Base-by-base conservation (phyloP, 2,797 vertebrate genomes). In the Taeniopygia guttata region DNA sequence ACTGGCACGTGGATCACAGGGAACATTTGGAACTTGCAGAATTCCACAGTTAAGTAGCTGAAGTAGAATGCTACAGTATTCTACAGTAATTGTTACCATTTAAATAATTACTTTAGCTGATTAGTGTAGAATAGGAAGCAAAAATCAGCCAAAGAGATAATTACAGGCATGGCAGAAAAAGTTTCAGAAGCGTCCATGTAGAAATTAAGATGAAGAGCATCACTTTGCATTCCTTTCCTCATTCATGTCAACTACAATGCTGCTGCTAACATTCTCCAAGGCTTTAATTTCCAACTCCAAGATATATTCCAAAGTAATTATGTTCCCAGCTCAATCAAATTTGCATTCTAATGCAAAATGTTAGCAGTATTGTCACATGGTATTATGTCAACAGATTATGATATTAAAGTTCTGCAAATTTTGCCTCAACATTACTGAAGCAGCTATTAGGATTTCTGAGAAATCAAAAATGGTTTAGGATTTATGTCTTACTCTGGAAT, bases 81-180 rank as follows among this genome's bases (percentile, higher is more conserved):
- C 66, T 66, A 52, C 49, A 89, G 42, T 30, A 89, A 89, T 68
- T 72, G 25, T 77, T 49, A 85, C 76, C 42, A 91, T 56, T 89
- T 83, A 80, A 92, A 87, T 69, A 82, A 86, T 68, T 64, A 60
- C 23, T 80, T 63, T 7, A 68, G 34, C 32, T 78, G 76, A 90
- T 80, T 90, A 63, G 23, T 59, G 32, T 40, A 86, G 48, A 87
- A 90, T 32, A 85, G 32, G 34, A 83, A 80, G 42, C 14, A 90
- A 90, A 91, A 94, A 88, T 46, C 68, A 86, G 23, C 46, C 56
- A 70, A 74, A 93, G 21, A 62, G 23, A 67, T 60, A 91, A 93
- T 70, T 77, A 67, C 30, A 83, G 54, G 7, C 66, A 91, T 12
- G 11, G 67, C 55, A 91, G 30, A 68, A 93, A 79, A 80, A 80